Percentiles rank a stretch among this genome's conserved stretches.
These are phyloP conservation scores for Coremacera marginata DNA, from an alignment of 2,888 invertebrate genomes.

Conservation along the genomic window DNA sequence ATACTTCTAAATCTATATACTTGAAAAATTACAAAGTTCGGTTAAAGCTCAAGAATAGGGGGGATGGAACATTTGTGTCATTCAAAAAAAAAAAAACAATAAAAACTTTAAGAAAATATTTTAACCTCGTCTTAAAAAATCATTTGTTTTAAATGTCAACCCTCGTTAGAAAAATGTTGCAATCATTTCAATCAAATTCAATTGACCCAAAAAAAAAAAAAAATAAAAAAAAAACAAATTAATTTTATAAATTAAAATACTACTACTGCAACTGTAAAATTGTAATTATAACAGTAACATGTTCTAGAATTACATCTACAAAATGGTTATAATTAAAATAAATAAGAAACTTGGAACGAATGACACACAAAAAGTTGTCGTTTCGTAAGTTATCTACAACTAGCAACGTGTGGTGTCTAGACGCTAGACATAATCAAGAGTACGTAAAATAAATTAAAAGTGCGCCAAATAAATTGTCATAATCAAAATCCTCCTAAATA, in stretches of 20 bases:
- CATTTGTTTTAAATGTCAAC: no score
- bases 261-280: neutral
- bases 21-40: no score
- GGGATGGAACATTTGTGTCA: no score
- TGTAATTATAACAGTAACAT: neutral
- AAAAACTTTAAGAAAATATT: no score
- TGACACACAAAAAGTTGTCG: neutral
- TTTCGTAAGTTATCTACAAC: constrained; percentile 15
- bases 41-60: no score
- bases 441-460: constrained; percentile 37
- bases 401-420: constrained; percentile 45
- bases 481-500: constrained; percentile 43
- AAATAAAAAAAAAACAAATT: no score
- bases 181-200: no score
- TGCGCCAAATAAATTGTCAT: constrained; percentile 33
- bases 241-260: neutral
- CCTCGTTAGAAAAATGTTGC: no score
- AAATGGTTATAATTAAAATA: constrained; percentile 27
- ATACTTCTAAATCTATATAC: no score
- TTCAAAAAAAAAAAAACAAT: no score
- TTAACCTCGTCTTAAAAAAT: no score
- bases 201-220: no score
- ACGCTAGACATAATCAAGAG: constrained; percentile 43
- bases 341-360: constrained; percentile 2
- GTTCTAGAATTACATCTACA: neutral